phyloP scores from a whole-genome alignment of 2,888 invertebrate species.

The Sinodicranocentrus sp. region DNA sequence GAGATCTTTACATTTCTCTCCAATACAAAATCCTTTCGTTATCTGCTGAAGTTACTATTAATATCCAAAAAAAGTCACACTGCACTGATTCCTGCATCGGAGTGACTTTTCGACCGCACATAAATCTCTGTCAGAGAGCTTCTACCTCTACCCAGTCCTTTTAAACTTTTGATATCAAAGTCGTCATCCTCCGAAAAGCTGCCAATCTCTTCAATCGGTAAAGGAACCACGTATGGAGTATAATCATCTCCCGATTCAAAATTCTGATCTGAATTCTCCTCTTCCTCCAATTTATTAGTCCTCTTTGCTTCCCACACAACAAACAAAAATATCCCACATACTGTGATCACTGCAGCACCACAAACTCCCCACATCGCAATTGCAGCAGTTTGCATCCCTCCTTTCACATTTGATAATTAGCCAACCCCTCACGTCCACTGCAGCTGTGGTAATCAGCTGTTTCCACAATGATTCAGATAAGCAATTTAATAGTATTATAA shows the following conservation, averaged over 20 bases:
- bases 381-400: conserved; percentile 15
- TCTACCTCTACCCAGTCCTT: conserved; percentile 34
- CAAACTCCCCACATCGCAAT: conserved; percentile 44
- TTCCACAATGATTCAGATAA: too few relatives aligned
- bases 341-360: conserved; percentile 27
- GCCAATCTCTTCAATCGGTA: too few relatives aligned
- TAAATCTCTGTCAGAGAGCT: conserved; percentile 53
- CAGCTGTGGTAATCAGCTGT: too few relatives aligned
- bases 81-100: neutral
- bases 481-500: too few relatives aligned
- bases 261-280: neutral
- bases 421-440: too few relatives aligned
- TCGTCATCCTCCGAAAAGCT: conserved; percentile 43
- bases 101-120: conserved; percentile 25
- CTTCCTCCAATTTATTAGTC: conserved; percentile 18
- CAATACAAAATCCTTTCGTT: neutral
- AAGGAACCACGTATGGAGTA: conserved; percentile 10
- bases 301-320: conserved; percentile 50
- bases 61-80: neutral
- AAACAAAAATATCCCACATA: conserved; percentile 38
- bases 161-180: conserved; percentile 26
- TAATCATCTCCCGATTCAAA: neutral
- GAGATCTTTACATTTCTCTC: too few relatives aligned
- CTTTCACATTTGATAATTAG: too few relatives aligned
- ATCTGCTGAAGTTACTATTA: neutral